Conservation (phyloP, 53 echinoderm and acorn worm species). For the Zoroaster sp. region DNA sequence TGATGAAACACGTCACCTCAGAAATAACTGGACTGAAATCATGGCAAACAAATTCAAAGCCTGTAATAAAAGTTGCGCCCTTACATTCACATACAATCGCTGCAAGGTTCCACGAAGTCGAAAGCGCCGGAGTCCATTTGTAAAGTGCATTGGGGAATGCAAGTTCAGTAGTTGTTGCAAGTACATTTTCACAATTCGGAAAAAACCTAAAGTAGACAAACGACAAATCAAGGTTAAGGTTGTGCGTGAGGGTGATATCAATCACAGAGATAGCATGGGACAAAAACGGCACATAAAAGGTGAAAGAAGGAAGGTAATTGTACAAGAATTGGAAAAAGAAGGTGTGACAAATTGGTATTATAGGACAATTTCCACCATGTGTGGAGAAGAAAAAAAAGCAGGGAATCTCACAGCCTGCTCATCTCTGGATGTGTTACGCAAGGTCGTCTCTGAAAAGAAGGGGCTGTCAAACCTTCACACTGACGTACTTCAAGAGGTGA, state of each 20-base stretch:
- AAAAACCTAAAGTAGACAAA: not conserved
- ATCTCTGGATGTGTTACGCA: slow-evolving; percentile 10
- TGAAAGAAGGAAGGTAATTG: not conserved
- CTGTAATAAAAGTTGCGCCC: not conserved
- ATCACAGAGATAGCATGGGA: not conserved
- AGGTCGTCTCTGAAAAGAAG: slow-evolving; percentile 17
- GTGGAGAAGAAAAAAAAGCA: not conserved
- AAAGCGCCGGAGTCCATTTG: not conserved
- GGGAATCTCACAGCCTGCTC: slow-evolving; percentile 42
- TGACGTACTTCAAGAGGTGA: slow-evolving; percentile 33
- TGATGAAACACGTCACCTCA: not conserved
- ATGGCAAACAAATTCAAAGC: not conserved
- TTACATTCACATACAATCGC: slow-evolving; percentile 25
- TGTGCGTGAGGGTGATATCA: not conserved
- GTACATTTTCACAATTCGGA: slow-evolving; percentile 23
- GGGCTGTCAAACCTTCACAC: not conserved
- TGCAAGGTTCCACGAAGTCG: slow-evolving; percentile 10
- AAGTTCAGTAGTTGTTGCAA: slow-evolving; percentile 11
- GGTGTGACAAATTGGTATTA: slow-evolving; percentile 52
- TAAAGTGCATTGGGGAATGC: slow-evolving; percentile 3
- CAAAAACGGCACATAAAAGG: slow-evolving; percentile 54
- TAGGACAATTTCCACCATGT: slow-evolving; percentile 2
- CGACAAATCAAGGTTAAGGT: not conserved
- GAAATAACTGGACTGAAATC: slow-evolving; percentile 37
- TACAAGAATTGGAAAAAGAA: slow-evolving; percentile 16